Base-by-base conservation (phyloP, 2,888 invertebrate genomes). In the Acrobasis repandana region DNA sequence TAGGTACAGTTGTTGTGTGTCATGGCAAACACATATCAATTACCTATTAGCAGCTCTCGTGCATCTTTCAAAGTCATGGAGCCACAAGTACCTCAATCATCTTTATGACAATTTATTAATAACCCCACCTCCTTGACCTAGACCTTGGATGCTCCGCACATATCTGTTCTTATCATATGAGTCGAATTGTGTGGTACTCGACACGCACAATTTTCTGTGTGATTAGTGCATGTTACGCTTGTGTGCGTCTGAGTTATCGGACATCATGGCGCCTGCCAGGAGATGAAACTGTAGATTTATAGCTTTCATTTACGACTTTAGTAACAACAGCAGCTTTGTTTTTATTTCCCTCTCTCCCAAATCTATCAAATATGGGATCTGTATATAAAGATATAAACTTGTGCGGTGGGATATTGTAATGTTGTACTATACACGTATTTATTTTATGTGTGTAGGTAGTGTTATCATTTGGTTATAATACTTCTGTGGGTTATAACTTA, bases 71-170 rank as follows among this genome's bases (percentile, higher is more conserved):
- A 61, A 36, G 51, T 61, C 51, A 52, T n/a, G n/a, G 48, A 46
- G 63, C 33, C 28, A 16, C 33, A 52, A 52, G 54, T 52, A 34
- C 47, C 47, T 61, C 61, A 56, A 62, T 38, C 16, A 36, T 58
- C 58, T 61, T 61, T 52, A 50, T 61, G 58, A 59, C 46, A 63
- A 64, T 38, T 65, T 68, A 72, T 65, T 69, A 70, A 67, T 58
- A 70, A 64, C 61, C 65, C 57, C 52, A 77, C 78, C 76, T 83
- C 78, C 68, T 62, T 67, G 73, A 78, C 82, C 82, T 78, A 82
- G 83, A 83, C 84, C 83, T 84, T 84, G 79, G 65, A 63, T 63
- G 60, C 62, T 70, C 72, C 74, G 76, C 71, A 73, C 70, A 61
- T 28, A 28, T 72, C 69, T 36, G 71, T 72, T 76, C 72, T 75